These are phyloP conservation scores for Caenorhabditis wallacei DNA, from an alignment of 2,888 invertebrate species.

Conservation along the genomic window DNA sequence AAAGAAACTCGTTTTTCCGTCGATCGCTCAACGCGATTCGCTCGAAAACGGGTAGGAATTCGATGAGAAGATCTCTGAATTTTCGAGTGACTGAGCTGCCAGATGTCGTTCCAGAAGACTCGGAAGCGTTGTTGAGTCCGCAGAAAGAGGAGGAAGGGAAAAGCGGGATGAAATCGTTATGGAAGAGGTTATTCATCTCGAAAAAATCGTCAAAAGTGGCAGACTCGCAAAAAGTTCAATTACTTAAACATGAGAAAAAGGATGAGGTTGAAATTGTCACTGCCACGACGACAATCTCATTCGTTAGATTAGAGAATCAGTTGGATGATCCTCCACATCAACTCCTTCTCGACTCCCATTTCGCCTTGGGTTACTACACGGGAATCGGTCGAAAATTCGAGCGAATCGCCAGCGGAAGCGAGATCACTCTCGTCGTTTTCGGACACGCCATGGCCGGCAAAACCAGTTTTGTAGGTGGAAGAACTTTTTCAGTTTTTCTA, in stretches of 20 bases:
- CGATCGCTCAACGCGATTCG: conserved; percentile 49
- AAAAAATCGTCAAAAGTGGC: conserved; percentile 18
- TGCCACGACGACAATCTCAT: conserved; percentile 6
- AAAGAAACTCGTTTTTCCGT: conserved; percentile 56
- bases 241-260: conserved; percentile 4
- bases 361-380: conserved; percentile 47
- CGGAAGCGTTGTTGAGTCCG: neutral
- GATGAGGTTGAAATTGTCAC: neutral
- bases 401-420: conserved; percentile 25
- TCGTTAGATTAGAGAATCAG: conserved; percentile 32
- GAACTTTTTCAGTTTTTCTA: neutral
- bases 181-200: conserved; percentile 45
- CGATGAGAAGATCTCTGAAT: neutral
- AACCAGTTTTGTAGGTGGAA: conserved; percentile 45
- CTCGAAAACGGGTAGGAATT: conserved; percentile 11
- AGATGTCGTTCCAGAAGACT: neutral
- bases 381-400: conserved; percentile 63
- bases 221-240: neutral
- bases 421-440: conserved; percentile 60
- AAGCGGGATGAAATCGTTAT: conserved; percentile 36
- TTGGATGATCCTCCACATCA: conserved; percentile 32
- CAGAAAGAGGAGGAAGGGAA: neutral
- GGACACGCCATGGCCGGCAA: conserved; percentile 53
- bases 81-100: neutral
- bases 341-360: conserved; percentile 3